Conservation (phyloP, 2,888 invertebrate genomes). For the Nomada fabriciana region DNA sequence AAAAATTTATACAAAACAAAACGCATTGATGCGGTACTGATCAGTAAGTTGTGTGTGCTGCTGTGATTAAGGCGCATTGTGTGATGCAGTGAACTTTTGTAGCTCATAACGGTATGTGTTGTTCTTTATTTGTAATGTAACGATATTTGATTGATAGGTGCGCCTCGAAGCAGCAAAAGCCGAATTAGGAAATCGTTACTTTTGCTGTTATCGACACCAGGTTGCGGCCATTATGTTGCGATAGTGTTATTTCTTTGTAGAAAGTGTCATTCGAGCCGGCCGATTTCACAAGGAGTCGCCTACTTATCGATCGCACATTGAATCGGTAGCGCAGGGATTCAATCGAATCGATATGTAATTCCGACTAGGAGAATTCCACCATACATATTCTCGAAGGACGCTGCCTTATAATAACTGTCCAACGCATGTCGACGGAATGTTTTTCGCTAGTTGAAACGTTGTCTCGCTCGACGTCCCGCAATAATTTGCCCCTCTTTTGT, state of each 20-base stretch:
- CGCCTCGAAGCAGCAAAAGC: neutral
- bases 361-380: constrained; percentile 29
- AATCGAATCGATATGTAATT: constrained; percentile 40
- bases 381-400: constrained; percentile 49
- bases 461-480: neutral
- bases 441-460: constrained; percentile 8
- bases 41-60: too few species aligned
- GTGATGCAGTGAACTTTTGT: too few species aligned
- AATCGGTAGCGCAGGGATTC: constrained; percentile 29
- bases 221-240: constrained; percentile 40
- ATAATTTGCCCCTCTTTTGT: neutral
- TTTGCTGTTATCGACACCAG: constrained; percentile 51
- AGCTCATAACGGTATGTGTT: too few species aligned
- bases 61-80: too few species aligned
- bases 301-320: constrained; percentile 14
- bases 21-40: too few species aligned
- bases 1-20: neutral
- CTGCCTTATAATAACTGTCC: constrained; percentile 37
- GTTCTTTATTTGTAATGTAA: neutral
- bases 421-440: constrained; percentile 45
- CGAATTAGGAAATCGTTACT: constrained; percentile 42
- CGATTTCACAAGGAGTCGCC: constrained; percentile 49
- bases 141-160: constrained; percentile 14
- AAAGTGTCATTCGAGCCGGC: constrained; percentile 44
- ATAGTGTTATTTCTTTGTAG: constrained; percentile 29